A percentile compares a stretch with the other conserved stretches of the same genome.
phyloP scores from a whole-genome alignment of 1,140 invertebrate genomes.

The Pseudomyrmex dendroicus region DNA sequence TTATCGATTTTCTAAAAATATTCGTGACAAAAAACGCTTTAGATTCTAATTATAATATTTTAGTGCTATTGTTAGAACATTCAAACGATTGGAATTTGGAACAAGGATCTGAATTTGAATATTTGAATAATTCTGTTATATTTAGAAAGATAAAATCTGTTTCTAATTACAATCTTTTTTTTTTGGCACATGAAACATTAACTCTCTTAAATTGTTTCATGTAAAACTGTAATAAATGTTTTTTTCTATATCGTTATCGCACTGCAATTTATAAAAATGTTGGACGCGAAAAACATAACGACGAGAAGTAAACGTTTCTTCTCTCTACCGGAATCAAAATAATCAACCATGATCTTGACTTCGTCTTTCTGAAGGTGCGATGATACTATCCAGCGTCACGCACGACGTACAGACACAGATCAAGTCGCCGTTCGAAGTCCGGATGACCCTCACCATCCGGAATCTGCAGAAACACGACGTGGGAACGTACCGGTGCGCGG shows the following conservation, averaged over 20 bases:
- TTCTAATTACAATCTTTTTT: neutral
- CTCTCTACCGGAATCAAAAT: neutral
- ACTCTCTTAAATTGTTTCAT: neutral
- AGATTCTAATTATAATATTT: neutral
- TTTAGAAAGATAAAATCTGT: neutral
- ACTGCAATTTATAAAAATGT: slow-evolving; percentile 11
- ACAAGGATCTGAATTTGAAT: neutral
- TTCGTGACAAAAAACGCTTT: too few relatives aligned
- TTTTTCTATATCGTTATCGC: neutral
- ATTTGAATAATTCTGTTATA: neutral
- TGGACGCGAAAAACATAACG: neutral
- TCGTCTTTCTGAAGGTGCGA: slow-evolving; percentile 87
- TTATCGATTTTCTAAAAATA: neutral
- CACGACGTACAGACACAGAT: slow-evolving; percentile 91
- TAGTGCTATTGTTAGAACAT: neutral
- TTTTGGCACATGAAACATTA: neutral
- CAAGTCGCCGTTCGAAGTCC: slow-evolving; percentile 92
- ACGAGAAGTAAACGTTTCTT: neutral
- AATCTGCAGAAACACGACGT: slow-evolving; percentile 92
- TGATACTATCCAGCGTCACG: slow-evolving; percentile 92
- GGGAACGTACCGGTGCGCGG: slow-evolving; percentile 94
- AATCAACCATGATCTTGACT: slow-evolving; percentile 17
- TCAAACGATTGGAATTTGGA: neutral
- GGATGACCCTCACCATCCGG: slow-evolving; percentile 93
- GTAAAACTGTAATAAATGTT: neutral